These are phyloP conservation scores for Apis laboriosa DNA, from an alignment of 1,140 invertebrate species.

Conservation along the genomic window DNA sequence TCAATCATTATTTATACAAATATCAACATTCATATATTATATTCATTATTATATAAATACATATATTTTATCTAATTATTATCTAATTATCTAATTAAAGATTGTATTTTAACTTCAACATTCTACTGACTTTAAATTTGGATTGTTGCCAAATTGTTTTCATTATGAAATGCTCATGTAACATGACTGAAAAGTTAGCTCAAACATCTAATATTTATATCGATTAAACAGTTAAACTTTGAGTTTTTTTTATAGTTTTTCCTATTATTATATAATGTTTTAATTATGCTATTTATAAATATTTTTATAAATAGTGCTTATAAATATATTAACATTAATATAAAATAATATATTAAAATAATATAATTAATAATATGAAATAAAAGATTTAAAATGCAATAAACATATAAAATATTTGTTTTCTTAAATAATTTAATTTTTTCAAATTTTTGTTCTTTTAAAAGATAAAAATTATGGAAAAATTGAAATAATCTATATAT, in stretches of 20 bases:
- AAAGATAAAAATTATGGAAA: background rate
- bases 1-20: background rate
- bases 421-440: slow-evolving; percentile 1
- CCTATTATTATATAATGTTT: background rate
- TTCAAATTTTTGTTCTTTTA: background rate
- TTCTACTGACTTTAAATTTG: slow-evolving; percentile 41
- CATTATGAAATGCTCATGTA: slow-evolving; percentile 45
- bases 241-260: background rate
- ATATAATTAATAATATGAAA: background rate
- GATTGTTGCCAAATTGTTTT: slow-evolving; percentile 58
- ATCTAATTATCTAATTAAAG: slow-evolving; percentile 29
- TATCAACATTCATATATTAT: background rate
- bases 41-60: background rate
- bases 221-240: background rate
- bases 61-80: too few relatives aligned
- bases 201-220: background rate
- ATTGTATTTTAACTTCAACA: slow-evolving; percentile 20
- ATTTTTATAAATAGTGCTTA: background rate
- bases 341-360: background rate
- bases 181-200: slow-evolving; percentile 5
- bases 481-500: background rate
- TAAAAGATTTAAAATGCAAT: background rate
- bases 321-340: background rate
- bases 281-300: slow-evolving; percentile 3
- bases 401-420: background rate